Evolutionary conservation across 1,140 invertebrate genomes (phyloP), one percentile per base, ranked within the genome.

Genomic region (Penaeus vannamei): DNA sequence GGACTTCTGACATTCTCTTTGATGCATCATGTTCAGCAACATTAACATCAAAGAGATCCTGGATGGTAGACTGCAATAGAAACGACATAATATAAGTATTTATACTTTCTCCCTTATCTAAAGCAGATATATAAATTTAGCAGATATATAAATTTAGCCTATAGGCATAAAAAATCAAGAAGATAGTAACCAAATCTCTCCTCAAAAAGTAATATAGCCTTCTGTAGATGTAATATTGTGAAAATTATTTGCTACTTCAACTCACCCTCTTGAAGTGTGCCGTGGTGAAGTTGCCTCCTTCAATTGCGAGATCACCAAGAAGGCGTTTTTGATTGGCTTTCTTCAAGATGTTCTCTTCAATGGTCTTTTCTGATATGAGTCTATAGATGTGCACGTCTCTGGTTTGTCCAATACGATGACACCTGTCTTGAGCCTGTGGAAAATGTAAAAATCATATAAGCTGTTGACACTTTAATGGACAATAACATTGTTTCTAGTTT

Each of bases 301-400:
- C 99, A 92, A 99, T 99, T 26, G 99, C 98, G 92, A 99, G 94
- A 93, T 99, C 97, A 86, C 98, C 98, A 2, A 99, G 95, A 92
- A 99, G 94, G 91, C 98, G 94, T 93, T 99, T 99, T 93, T 99
- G 98, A 94, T 98, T 98, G 0, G 99, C 99, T 93, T 99, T 99
- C 93, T 98, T 99, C 86, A 99, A 93, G 92, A 99, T 99, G 94
- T 99, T 99, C 93, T 99, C 99, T 94, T 99, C 99, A 36, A 99
- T 96, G 19, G 99, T 99, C 93, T 96, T 97, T 93, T 99, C 97
- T 92, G 98, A 99, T 29, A 99, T 97, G 87, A 99, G 94, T 62
- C 96, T 95, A 94, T 99, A 99, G 92, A 99, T 99, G 94, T 99
- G 98, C 81, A 99, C 99, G 95, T 99, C 99, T 92, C 98, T 95